Evolutionary conservation across 1,140 invertebrate species (phyloP), one percentile per base, ranked within the genome.

Genomic region (Bacillus rossius): DNA sequence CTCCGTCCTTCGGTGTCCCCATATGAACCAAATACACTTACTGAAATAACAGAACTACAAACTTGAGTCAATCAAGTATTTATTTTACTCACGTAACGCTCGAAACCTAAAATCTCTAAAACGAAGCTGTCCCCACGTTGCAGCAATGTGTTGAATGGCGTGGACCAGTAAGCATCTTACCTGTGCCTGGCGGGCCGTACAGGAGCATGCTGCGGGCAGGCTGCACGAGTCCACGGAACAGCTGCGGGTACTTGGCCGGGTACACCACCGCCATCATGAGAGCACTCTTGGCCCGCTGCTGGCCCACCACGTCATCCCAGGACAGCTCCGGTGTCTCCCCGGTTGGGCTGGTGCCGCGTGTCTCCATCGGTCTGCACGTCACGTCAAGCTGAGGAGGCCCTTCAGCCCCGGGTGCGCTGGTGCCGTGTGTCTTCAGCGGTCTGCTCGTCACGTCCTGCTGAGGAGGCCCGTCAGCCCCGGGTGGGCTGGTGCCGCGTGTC

Each of bases 111-210:
- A n/a, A n/a, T n/a, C n/a, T n/a, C n/a, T n/a, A n/a, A n/a, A n/a
- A n/a, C n/a, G n/a, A n/a, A n/a, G n/a, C n/a, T n/a, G n/a, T n/a
- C n/a, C n/a, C n/a, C n/a, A n/a, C n/a, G n/a, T n/a, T n/a, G n/a
- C n/a, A n/a, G n/a, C n/a, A n/a, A n/a, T n/a, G n/a, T n/a, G n/a
- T n/a, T n/a, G n/a, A n/a, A n/a, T n/a, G n/a, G n/a, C n/a, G n/a
- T n/a, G n/a, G n/a, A n/a, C n/a, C n/a, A n/a, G n/a, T n/a, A n/a
- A 48, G 14, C 14, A 37, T 23, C 53, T 13, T 16, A 41, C 19
- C 87, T 89, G 93, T 96, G 3, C 92, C 94, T 38, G 92, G 93
- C 13, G 93, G 94, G 1, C 94, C 93, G 73, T 92, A 94, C 8
- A 97, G 72, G 37, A 96, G 73, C 59, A 95, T 79, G 51, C 85